Base-by-base conservation (phyloP, 1,140 invertebrate genomes). In the Cyclina sinensis region DNA sequence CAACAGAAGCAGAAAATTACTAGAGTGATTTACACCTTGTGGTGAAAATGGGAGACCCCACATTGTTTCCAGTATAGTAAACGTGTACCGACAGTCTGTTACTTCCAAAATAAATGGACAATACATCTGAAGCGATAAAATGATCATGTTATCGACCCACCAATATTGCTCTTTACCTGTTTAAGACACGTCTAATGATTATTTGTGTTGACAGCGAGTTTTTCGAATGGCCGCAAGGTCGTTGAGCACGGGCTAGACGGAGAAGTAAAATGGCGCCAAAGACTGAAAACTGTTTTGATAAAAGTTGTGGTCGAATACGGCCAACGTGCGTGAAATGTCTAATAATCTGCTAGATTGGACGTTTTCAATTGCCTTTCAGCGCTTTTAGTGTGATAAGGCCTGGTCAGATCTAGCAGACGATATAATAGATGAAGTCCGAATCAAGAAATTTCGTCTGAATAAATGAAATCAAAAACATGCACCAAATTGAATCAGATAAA, bases 281-380 rank as follows among this genome's bases (percentile, higher is more conserved):
- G 39, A 59, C 48, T 84, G 68, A 86, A 86, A 86, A 86, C 68
- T 57, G 35, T 86, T 86, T 86, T 74, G 70, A 76, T 76, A 86
- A 76, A 86, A 74, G 46, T 86, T 74, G 83, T 86, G 73, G 68
- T 57, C 62, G 30, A 73, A 73, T 57, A 73, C 46, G 68, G 39
- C 48, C 83, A 76, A 59, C 46, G 70, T 59, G 83, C 30, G 46
- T 51, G 46, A 74, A 86, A 57, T 76, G 83, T 54, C 83, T 51
- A 74, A 32, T 74, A 86, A 86, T 74, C 83, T 86, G 83, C 70
- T 18, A 86, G 32, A 70, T 76, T 86, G 68, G 24, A 86, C 35
- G 81, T 57, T 86, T 74, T 74, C 83, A 57, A 76, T 68, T 86
- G 83, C 68, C 83, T 86, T 86, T 76, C 83, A 76, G 68, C 83